These are phyloP conservation scores for Macrotrachela quadricornifera DNA, from an alignment of 1,140 invertebrate genomes.

Conservation along the genomic window DNA sequence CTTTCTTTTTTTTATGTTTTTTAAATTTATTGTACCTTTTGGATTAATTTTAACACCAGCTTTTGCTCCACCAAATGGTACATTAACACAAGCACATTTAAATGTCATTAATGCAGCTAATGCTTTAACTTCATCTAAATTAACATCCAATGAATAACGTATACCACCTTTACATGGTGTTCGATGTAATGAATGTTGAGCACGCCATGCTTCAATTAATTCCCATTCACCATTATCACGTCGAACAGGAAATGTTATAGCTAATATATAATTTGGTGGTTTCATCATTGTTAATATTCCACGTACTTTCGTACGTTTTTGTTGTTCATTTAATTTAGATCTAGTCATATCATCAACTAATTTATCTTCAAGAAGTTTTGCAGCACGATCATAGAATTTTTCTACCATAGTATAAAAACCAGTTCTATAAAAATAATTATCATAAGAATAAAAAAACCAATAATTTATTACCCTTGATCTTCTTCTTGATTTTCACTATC, in stretches of 20 bases:
- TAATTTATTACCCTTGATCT: too few relatives aligned
- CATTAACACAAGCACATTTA: conserved; percentile 78
- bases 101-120: conserved; percentile 95
- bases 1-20: conserved; percentile 72
- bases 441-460: too few relatives aligned
- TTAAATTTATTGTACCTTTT: conserved; percentile 94
- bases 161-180: conserved; percentile 88
- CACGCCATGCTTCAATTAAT: conserved; percentile 84
- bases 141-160: conserved; percentile 28
- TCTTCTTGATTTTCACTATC: too few relatives aligned
- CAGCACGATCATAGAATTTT: conserved; percentile 24
- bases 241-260: conserved; percentile 76
- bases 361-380: conserved; percentile 57
- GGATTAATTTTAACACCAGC: conserved; percentile 90
- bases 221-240: conserved; percentile 86
- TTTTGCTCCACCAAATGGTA: conserved; percentile 74
- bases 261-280: conserved; percentile 76
- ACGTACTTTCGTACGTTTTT: conserved; percentile 62
- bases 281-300: conserved; percentile 78
- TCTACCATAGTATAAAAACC: conserved; percentile 18
- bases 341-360: conserved; percentile 54
- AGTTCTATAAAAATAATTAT: too few relatives aligned
- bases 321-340: conserved; percentile 47
- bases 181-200: conserved; percentile 87
- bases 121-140: conserved; percentile 75